Evolutionary conservation across 2,113 vertebrate species (phyloP).

Genomic region (Crotalus helleri): DNA sequence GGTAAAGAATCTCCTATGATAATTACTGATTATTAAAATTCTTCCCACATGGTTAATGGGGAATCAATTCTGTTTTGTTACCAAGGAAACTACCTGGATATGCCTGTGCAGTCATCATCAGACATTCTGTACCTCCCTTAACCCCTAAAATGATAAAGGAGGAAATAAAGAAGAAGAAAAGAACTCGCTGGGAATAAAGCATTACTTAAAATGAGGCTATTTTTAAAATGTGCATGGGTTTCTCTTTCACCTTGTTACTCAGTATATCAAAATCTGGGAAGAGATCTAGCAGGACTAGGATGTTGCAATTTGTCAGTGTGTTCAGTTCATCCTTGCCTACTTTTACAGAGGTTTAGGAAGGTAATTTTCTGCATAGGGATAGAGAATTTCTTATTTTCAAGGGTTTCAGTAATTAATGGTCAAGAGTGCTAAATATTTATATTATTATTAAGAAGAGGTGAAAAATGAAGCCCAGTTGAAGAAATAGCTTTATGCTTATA

Average conservation of each 20-base stretch:
- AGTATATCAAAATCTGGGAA: neutral
- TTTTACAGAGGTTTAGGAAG: too few species aligned
- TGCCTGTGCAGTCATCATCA: neutral
- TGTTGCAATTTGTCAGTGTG: too few species aligned
- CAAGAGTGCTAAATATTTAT: neutral
- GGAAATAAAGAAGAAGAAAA: neutral
- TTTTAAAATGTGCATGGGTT: neutral
- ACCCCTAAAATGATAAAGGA: neutral
- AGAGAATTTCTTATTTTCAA: neutral
- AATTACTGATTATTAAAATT: neutral
- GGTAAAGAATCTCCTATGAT: neutral
- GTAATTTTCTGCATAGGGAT: neutral
- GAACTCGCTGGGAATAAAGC: neutral
- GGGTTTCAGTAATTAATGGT: neutral
- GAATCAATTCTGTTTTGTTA: neutral
- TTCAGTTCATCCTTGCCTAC: too few species aligned
- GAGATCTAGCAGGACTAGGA: neutral
- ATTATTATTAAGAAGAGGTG: neutral
- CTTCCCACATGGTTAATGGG: neutral
- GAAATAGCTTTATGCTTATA: conserved; percentile 6
- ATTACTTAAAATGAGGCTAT: neutral
- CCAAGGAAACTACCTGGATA: neutral
- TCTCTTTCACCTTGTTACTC: neutral
- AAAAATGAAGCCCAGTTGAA: neutral
- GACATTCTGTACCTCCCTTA: neutral